Evolutionary conservation across 2,888 invertebrate genomes (phyloP).

Genomic region (Hymenopus coronatus): DNA sequence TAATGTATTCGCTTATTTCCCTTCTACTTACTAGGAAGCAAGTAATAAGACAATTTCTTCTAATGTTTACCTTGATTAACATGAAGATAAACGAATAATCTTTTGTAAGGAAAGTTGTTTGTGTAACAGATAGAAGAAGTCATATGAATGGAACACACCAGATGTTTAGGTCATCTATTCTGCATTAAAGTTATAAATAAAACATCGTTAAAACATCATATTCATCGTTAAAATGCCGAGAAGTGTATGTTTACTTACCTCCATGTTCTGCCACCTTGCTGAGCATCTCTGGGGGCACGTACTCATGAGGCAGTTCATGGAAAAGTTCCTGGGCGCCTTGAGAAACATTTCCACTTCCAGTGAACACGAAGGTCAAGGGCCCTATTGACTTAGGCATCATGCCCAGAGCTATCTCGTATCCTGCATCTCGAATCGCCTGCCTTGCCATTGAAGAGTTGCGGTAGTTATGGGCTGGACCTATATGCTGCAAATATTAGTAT

Average conservation of each 20-base stretch:
- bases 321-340: constrained; percentile 88
- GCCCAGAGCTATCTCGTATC: constrained; percentile 93
- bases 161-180: too few relatives aligned
- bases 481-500: constrained; percentile 61
- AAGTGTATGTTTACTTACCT: constrained; percentile 69
- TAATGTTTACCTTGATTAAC: too few relatives aligned
- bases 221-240: too few relatives aligned
- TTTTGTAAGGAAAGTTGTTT: too few relatives aligned
- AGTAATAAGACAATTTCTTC: too few relatives aligned
- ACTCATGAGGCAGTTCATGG: constrained; percentile 95
- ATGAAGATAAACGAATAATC: too few relatives aligned
- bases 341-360: constrained; percentile 72
- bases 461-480: constrained; percentile 98
- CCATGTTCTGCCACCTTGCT: constrained; percentile 96
- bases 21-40: too few relatives aligned
- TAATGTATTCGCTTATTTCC: too few relatives aligned
- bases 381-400: constrained; percentile 98
- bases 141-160: too few relatives aligned
- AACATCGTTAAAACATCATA: too few relatives aligned
- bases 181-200: too few relatives aligned
- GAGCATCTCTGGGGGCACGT: constrained; percentile 92
- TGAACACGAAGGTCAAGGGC: constrained; percentile 95
- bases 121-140: too few relatives aligned
- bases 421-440: constrained; percentile 97
- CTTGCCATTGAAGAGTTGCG: constrained; percentile 96